Evolutionary conservation across 1,140 invertebrate genomes (phyloP), one percentile per base, ranked within the genome.

Genomic region (Pseudomyrmex pallidus): DNA sequence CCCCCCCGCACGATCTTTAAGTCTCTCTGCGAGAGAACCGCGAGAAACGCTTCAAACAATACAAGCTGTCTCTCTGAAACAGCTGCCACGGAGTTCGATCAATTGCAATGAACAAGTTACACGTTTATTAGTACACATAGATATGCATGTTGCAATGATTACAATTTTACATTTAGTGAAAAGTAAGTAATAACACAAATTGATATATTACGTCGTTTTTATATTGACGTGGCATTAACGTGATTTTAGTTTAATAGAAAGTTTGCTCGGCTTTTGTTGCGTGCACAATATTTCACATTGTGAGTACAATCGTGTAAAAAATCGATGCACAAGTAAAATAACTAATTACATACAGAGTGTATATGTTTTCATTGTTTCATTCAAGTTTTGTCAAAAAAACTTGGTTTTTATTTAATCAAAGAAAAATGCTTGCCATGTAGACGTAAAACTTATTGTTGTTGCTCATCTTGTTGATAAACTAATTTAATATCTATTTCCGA

Each of bases 391-490:
- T 25, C 2, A 35, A 35, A 35, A 35, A 63, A n/a, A n/a, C n/a
- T n/a, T n/a, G n/a, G n/a, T 1, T n/a, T 72, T 61, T 80, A 70
- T 80, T 72, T 35, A 35, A 59, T 2, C 48, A 72, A 50, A 50
- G 25, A 25, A 3, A 35, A 5, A 3, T 48, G 17, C 57, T 76
- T 76, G 22, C 10, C 25, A 56, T 68, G 13, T 22, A 48, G 15
- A 17, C 59, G 59, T 78, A 44, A n/a, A 0, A 48, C n/a, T 87
- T 67, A 85, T 12, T 20, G 35, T 25, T 70, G 59, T 12, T 72
- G 44, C n/a, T 91, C 82, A 50, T 90, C 86, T 22, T 92, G 85
- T n/a, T 88, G 84, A 76, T 93, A 93, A 2, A 77, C 56, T 12
- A 90, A 61, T 63, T 86, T 87, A 63, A 91, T 54, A 15, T 93